Evolutionary conservation across 1,140 invertebrate species (phyloP).

Genomic region (Drosophila tristis): DNA sequence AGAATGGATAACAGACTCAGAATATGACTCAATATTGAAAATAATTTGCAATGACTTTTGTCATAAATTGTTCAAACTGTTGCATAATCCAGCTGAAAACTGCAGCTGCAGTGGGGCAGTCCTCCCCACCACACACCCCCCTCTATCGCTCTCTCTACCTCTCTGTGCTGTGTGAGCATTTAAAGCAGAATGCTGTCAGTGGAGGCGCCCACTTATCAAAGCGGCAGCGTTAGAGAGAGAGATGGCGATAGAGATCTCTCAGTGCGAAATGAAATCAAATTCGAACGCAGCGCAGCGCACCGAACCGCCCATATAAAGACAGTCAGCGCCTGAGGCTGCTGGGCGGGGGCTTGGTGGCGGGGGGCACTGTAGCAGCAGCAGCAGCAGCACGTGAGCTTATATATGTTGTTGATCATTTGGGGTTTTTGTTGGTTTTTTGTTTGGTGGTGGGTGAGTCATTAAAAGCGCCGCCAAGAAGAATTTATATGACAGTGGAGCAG

Average conservation of each 20-base stretch:
- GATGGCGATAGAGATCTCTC: conserved; percentile 39
- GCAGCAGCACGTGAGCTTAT: conserved; percentile 35
- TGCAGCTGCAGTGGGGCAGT: conserved; percentile 45
- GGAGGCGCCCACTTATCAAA: conserved; percentile 58
- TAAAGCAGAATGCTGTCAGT: conserved; percentile 40
- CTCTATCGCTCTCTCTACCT: too few relatives aligned
- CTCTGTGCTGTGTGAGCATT: conserved; percentile 9
- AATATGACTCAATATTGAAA: conserved; percentile 74
- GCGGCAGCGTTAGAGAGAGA: not conserved
- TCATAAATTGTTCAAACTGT: conserved; percentile 70
- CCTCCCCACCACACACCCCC: too few relatives aligned
- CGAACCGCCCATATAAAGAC: conserved; percentile 34
- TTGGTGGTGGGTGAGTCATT: conserved; percentile 64
- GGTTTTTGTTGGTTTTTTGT: conserved; percentile 11
- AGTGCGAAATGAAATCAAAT: conserved; percentile 52
- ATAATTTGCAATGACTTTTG: conserved; percentile 72
- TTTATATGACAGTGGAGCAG: conserved; percentile 68
- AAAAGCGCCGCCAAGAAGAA: conserved; percentile 66
- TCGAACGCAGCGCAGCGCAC: conserved; percentile 14
- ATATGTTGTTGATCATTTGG: conserved; percentile 4
- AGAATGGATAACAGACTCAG: conserved; percentile 2
- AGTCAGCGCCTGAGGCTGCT: too few relatives aligned
- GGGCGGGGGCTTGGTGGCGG: not conserved
- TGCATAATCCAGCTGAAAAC: conserved; percentile 65
- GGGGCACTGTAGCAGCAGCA: not conserved